A percentile compares a stretch with the other conserved stretches of the same genome.
These are phyloP conservation scores for Endotricha flammealis DNA, from an alignment of 2,888 invertebrate species.

Conservation along the genomic window DNA sequence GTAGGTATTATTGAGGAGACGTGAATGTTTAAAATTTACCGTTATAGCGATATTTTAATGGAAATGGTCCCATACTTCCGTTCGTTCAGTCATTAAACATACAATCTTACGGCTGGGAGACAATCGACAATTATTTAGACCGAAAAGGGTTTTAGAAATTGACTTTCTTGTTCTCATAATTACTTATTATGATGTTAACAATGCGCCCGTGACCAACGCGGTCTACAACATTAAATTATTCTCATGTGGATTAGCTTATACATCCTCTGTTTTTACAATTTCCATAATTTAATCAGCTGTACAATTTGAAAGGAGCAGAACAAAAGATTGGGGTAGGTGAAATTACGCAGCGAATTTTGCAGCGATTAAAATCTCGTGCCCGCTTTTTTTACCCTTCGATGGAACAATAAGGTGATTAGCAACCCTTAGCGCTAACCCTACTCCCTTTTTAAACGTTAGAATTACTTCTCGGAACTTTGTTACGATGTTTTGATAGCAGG, in stretches of 20 bases:
- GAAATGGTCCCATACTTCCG: neutral
- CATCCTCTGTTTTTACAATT: neutral
- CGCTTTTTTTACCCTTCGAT: slow-evolving; percentile 32
- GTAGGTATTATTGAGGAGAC: neutral
- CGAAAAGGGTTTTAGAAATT: too few species aligned
- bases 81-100: neutral
- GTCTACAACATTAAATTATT: neutral
- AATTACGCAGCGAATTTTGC: slow-evolving; percentile 25
- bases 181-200: neutral
- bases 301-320: slow-evolving; percentile 2
- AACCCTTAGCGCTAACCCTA: slow-evolving; percentile 40
- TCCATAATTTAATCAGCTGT: slow-evolving; percentile 6
- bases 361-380: slow-evolving; percentile 35
- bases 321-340: slow-evolving; percentile 18
- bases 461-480: slow-evolving; percentile 47
- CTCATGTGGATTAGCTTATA: neutral
- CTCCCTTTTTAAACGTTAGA: slow-evolving; percentile 40
- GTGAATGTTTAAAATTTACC: neutral
- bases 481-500: slow-evolving; percentile 43
- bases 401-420: slow-evolving; percentile 56
- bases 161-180: too few species aligned
- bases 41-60: neutral
- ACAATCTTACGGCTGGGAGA: too few species aligned
- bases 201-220: neutral
- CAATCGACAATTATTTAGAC: too few species aligned